Evolutionary conservation across 2,113 vertebrate species (phyloP).

Genomic region (Gymnorhina tibicen): DNA sequence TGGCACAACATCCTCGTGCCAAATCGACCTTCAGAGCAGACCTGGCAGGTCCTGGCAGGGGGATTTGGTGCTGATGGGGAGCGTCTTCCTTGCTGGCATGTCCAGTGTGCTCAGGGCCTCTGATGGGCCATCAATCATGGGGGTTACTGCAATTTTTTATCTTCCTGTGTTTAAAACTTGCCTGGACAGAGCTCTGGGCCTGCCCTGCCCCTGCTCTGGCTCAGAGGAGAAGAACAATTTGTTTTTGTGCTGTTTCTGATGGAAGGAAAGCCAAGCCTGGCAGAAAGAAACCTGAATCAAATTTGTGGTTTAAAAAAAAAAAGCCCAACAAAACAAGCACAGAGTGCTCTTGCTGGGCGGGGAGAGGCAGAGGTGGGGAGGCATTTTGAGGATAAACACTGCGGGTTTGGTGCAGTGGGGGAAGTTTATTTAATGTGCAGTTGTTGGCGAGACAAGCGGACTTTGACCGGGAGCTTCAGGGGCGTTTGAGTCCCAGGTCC

Average conservation of each 20-base stretch:
- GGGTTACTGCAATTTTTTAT: not conserved
- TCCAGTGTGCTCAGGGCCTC: not conserved
- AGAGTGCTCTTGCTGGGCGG: not conserved
- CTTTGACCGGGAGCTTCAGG: not conserved
- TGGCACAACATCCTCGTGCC: not conserved
- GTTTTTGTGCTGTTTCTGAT: not conserved
- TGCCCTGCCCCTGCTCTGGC: not conserved
- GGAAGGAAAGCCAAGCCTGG: not conserved
- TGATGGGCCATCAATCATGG: not conserved
- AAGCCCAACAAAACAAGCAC: not conserved
- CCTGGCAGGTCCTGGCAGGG: accelerated
- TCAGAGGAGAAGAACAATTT: not conserved
- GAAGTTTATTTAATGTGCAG: not conserved
- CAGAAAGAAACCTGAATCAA: not conserved
- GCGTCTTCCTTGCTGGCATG: not conserved
- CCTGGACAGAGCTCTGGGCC: not conserved
- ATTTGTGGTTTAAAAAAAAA: not conserved
- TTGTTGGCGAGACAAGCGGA: not conserved
- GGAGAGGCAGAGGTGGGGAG: slow-evolving; percentile 21
- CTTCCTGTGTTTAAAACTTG: not conserved
- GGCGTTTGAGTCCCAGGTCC: not conserved
- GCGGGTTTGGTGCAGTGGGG: not conserved
- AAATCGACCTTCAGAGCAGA: not conserved
- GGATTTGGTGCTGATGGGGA: not conserved
- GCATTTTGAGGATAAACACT: not conserved